Conservation (phyloP, 1,140 invertebrate genomes). For the Vollenhovia emeryi region DNA sequence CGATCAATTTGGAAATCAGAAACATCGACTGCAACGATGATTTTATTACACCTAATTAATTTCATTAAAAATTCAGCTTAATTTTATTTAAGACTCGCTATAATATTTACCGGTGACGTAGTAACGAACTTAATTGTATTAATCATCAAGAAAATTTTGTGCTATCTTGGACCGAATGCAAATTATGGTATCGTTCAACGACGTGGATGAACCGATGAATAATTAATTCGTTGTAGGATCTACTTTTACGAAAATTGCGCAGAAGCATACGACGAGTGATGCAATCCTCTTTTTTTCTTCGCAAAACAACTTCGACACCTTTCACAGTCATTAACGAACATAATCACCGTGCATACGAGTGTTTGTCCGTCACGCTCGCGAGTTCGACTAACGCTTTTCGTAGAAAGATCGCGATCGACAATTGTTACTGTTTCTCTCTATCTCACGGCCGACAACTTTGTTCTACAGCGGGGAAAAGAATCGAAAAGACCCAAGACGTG, state of each 20-base stretch:
- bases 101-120: slow-evolving; percentile 41
- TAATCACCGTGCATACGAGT: slow-evolving; percentile 31
- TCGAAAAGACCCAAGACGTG: not conserved
- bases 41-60: slow-evolving; percentile 41
- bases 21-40: slow-evolving; percentile 14
- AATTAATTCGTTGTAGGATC: not conserved
- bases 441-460: not conserved
- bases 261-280: not conserved
- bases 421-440: not conserved
- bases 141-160: slow-evolving; percentile 24
- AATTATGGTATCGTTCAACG: slow-evolving; percentile 16
- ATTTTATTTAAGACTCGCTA: slow-evolving; percentile 19
- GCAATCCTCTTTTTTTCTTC: not conserved
- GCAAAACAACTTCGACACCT: slow-evolving; percentile 16
- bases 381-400: slow-evolving; percentile 20
- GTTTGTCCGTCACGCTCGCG: slow-evolving; percentile 31
- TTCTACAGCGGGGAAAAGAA: slow-evolving; percentile 21
- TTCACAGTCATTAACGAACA: slow-evolving; percentile 35
- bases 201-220: not conserved
- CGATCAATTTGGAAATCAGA: slow-evolving; percentile 12
- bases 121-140: slow-evolving; percentile 47
- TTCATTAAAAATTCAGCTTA: slow-evolving; percentile 24
- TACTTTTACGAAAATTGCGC: not conserved
- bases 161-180: slow-evolving; percentile 4
- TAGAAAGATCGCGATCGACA: slow-evolving; percentile 39